Evolutionary conservation across 2,888 invertebrate genomes (phyloP), one percentile per base, ranked within the genome.

Genomic region (Drosophila cognata): DNA sequence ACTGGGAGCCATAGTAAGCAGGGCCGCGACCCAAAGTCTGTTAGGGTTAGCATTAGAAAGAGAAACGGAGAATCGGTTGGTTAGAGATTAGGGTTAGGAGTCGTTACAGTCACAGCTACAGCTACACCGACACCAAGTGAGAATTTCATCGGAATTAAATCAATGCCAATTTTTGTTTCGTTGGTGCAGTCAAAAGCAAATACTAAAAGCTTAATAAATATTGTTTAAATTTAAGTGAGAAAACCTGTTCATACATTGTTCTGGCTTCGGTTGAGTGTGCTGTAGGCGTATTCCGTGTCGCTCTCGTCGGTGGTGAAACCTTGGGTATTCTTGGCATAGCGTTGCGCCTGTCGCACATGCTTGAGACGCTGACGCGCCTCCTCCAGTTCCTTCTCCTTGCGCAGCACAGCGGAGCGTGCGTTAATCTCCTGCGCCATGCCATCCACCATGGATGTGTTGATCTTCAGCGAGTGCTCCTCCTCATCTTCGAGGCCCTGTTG

Each of bases 351-450:
- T 10, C 99, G 95, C 90, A 99, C 98, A 52, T 97, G 97, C 1
- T 97, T 97, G 63, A 99, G 94, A 64, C 97, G 95, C 43, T 97
- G 96, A 57, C 99, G 95, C 0, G 99, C 99, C 90, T 98, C 98
- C 83, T 98, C 97, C 66, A 99, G 93, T 94, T 99, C 97, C 80
- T 97, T 95, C 93, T 99, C 99, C 91, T 99, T 99, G 88, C 98
- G 95, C 65, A 99, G 94, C 2, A 99, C 98, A 91, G 97, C 97
- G 0, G 97, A 96, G 68, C 97, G 95, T 16, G 98, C 98, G 88
- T 98, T 96, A 76, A 98, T 97, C 94, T 98, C 99, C 94, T 99
- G 99, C 10, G 98, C 98, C 92, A 99, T 98, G 29, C 98, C 98
- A 55, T 98, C 98, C 28, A 99, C 99, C 97, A 98, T 98, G 59